These are phyloP conservation scores for Stercorarius parasiticus DNA, from an alignment of 2,113 vertebrate genomes.

Conservation along the genomic window DNA sequence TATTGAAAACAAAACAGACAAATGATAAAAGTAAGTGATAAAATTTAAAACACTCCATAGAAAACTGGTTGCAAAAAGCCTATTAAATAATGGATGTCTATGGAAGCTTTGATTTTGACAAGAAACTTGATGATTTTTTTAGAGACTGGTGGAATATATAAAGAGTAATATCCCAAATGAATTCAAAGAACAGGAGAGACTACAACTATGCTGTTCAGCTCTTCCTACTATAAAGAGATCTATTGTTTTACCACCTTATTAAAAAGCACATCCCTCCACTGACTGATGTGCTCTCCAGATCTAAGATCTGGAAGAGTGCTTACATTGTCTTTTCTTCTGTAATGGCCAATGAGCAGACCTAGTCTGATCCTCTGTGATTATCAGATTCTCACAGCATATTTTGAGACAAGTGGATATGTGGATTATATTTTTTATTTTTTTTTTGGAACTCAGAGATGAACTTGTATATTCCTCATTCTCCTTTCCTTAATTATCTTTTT, in stretches of 20 bases:
- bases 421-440: background rate
- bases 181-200: background rate
- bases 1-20: background rate
- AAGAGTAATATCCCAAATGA: background rate
- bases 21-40: background rate
- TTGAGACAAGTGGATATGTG: background rate
- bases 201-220: background rate
- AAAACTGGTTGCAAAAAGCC: background rate
- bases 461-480: background rate
- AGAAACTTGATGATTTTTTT: background rate
- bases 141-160: background rate
- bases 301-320: background rate
- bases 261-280: background rate
- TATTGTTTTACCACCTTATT: background rate
- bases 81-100: background rate
- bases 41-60: background rate
- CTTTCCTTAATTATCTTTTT: background rate
- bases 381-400: background rate
- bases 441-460: background rate
- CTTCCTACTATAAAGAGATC: background rate
- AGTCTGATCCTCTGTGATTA: background rate
- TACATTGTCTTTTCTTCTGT: background rate
- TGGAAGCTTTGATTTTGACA: background rate
- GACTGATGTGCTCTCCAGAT: background rate
- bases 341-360: background rate